Conservation (phyloP, 2,888 invertebrate genomes). For the Cephalotes varians region DNA sequence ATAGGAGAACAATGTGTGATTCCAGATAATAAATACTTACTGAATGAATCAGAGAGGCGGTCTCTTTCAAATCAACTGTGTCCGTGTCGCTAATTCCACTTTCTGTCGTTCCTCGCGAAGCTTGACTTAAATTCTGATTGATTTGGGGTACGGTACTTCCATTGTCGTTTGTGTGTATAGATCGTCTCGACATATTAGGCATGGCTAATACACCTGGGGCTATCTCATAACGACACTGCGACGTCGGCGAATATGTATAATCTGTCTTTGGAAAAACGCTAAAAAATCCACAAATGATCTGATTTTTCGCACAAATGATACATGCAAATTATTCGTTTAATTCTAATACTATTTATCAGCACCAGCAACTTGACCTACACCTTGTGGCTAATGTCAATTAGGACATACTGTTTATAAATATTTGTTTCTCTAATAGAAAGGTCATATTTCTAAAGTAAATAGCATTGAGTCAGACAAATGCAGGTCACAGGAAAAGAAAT, state of each 20-base stretch:
- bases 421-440: conserved; percentile 3
- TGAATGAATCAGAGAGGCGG: neutral
- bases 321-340: neutral
- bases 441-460: neutral
- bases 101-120: conserved; percentile 38
- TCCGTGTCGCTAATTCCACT: conserved; percentile 57
- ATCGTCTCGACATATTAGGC: conserved; percentile 95
- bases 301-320: neutral
- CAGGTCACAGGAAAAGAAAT: neutral
- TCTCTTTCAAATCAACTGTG: conserved; percentile 31
- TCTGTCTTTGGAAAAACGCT: conserved; percentile 96
- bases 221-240: conserved; percentile 93
- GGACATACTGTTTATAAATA: conserved; percentile 11
- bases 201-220: conserved; percentile 93
- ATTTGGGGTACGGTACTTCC: conserved; percentile 72
- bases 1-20: neutral
- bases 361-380: neutral
- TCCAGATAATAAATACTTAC: conserved; percentile 50
- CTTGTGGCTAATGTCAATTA: neutral
- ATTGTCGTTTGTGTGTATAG: conserved; percentile 83
- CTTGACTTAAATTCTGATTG: conserved; percentile 73
- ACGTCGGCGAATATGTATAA: conserved; percentile 94
- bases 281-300: conserved; percentile 77
- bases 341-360: neutral
- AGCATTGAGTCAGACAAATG: neutral